These are phyloP conservation scores for Polietes domitor DNA, from an alignment of 2,888 invertebrate genomes.

Conservation along the genomic window DNA sequence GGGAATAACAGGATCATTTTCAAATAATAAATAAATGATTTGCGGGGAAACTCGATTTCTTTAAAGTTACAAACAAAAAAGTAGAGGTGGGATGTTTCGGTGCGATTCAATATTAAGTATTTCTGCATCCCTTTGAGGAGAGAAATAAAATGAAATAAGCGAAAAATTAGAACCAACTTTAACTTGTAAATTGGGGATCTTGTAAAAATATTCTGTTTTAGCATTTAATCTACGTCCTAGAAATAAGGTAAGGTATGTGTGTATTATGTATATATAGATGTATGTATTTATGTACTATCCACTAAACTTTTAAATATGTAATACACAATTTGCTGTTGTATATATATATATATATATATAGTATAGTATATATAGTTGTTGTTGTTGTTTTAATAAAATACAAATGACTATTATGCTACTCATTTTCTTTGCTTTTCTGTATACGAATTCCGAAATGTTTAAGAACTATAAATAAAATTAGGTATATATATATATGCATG, in stretches of 20 bases:
- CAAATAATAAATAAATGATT: too few species aligned
- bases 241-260: slow-evolving; percentile 21
- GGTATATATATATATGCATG: too few species aligned
- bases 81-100: neutral
- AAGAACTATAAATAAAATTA: slow-evolving; percentile 27
- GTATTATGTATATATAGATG: neutral
- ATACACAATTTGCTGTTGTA: slow-evolving; percentile 25
- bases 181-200: slow-evolving; percentile 60
- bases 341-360: slow-evolving; percentile 15
- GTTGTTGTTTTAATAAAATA: slow-evolving; percentile 56
- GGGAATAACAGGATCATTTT: too few species aligned
- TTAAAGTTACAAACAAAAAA: neutral
- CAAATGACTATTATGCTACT: slow-evolving; percentile 71
- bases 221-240: slow-evolving; percentile 24
- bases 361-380: slow-evolving; percentile 2
- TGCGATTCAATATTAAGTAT: neutral
- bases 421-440: slow-evolving; percentile 59
- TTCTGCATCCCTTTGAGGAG: neutral
- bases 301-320: slow-evolving; percentile 24
- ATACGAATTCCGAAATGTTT: slow-evolving; percentile 47
- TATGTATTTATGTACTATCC: neutral
- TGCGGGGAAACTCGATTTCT: too few species aligned
- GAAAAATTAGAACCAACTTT: slow-evolving; percentile 44
- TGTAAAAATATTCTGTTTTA: slow-evolving; percentile 19
- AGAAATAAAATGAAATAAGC: neutral